A percentile compares a stretch with the other conserved stretches of the same genome.
These are phyloP conservation scores for Bubo bubo DNA, from an alignment of 2,113 vertebrate genomes.

Conservation along the genomic window DNA sequence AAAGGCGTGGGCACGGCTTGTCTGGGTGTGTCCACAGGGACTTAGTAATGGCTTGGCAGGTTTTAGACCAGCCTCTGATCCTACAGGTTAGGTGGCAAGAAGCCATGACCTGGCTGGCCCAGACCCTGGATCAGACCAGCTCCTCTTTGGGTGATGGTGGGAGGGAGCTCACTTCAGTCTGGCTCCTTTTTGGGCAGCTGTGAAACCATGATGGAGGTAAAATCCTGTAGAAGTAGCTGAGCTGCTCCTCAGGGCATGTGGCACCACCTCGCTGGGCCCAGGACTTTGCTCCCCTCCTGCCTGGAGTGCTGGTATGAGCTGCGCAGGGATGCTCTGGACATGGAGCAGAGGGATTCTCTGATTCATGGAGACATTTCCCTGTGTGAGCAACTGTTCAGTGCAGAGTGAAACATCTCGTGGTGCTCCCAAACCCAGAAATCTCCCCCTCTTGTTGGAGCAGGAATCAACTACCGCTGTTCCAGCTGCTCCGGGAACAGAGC, in stretches of 20 bases:
- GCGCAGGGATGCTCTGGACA: not conserved
- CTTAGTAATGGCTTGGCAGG: not conserved
- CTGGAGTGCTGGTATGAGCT: fast-evolving
- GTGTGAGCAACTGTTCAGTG: fast-evolving
- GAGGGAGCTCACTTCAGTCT: not conserved
- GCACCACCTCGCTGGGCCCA: not conserved
- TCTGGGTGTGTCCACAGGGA: not conserved
- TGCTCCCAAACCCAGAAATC: not conserved
- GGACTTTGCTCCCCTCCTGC: not conserved
- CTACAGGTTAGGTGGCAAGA: not conserved
- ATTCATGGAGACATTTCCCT: not conserved
- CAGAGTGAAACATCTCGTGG: not conserved
- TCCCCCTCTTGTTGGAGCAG: not conserved
- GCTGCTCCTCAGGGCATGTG: not conserved
- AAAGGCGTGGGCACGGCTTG: not conserved
- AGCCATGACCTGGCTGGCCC: not conserved
- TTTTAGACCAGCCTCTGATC: not conserved
- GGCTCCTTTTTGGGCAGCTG: not conserved
- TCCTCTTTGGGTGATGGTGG: not conserved
- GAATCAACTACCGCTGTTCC: fast-evolving
- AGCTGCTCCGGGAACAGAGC: fast-evolving
- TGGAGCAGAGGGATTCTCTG: fast-evolving
- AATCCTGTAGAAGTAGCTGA: not conserved
- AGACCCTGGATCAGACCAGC: not conserved
- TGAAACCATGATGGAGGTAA: not conserved